phyloP scores from a whole-genome alignment of 2,113 vertebrate genomes.

The Tretioscincus oriximinensis region DNA sequence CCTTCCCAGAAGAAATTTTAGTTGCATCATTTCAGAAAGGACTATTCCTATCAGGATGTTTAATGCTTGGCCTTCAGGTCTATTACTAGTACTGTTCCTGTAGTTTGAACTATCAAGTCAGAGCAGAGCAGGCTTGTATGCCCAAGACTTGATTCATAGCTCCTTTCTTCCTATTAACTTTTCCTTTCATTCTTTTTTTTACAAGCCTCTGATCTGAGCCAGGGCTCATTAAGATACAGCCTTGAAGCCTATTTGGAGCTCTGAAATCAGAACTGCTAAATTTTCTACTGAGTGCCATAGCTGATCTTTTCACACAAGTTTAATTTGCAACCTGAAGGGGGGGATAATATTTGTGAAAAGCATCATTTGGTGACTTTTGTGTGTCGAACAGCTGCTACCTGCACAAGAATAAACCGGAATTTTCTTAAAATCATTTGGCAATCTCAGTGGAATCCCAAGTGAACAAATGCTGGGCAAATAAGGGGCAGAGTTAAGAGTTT shows the following conservation, averaged over 20 bases:
- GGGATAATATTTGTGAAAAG: background rate
- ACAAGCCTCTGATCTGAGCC: background rate
- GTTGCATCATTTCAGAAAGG: background rate
- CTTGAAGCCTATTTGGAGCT: background rate
- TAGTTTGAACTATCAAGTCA: background rate
- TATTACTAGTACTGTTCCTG: background rate
- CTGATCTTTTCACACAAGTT: background rate
- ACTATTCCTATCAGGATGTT: background rate
- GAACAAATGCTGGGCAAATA: no score
- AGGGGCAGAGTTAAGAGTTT: no score
- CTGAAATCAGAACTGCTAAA: background rate
- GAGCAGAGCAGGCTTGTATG: background rate
- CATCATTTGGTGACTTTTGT: background rate
- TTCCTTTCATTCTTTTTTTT: background rate
- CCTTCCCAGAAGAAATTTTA: background rate
- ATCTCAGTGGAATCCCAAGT: background rate
- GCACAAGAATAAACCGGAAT: background rate
- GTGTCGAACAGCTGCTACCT: background rate
- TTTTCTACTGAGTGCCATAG: background rate
- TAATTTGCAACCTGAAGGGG: background rate
- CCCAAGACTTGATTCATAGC: background rate
- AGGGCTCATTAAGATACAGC: background rate
- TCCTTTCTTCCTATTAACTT: background rate
- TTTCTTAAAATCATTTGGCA: background rate
- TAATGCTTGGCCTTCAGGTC: background rate